These are phyloP conservation scores for Hylia prasina DNA, from an alignment of 2,113 vertebrate species.

Conservation along the genomic window DNA sequence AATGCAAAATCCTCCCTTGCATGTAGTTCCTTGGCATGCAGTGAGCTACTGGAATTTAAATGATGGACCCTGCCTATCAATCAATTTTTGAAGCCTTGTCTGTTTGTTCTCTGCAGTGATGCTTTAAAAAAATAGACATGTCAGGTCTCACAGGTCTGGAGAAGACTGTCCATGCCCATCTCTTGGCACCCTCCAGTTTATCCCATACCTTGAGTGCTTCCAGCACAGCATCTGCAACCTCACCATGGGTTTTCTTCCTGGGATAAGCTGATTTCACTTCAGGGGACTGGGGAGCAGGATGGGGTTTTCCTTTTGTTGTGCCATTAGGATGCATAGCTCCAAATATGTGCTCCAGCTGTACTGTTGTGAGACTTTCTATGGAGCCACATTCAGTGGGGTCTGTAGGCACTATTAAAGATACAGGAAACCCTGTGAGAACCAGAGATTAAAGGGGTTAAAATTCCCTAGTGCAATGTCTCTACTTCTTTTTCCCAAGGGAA, in stretches of 20 bases:
- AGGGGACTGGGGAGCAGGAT: rapidly evolving
- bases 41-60: neutral
- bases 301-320: neutral
- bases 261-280: neutral
- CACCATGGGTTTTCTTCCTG: neutral
- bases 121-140: neutral
- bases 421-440: neutral
- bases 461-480: neutral
- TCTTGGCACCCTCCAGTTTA: neutral
- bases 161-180: neutral
- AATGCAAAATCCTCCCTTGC: neutral
- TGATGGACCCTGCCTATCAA: neutral
- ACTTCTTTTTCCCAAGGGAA: neutral
- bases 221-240: neutral
- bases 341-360: neutral
- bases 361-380: rapidly evolving
- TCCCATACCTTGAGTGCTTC: neutral
- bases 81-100: neutral
- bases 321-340: rapidly evolving
- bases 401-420: neutral
- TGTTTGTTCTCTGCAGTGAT: neutral
- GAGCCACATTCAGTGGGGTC: neutral
- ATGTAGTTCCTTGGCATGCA: neutral
- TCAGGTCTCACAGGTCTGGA: neutral
- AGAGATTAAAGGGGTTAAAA: neutral